Evolutionary conservation across 2,113 vertebrate species (phyloP).

Genomic region (Tragelaphus buxtoni): DNA sequence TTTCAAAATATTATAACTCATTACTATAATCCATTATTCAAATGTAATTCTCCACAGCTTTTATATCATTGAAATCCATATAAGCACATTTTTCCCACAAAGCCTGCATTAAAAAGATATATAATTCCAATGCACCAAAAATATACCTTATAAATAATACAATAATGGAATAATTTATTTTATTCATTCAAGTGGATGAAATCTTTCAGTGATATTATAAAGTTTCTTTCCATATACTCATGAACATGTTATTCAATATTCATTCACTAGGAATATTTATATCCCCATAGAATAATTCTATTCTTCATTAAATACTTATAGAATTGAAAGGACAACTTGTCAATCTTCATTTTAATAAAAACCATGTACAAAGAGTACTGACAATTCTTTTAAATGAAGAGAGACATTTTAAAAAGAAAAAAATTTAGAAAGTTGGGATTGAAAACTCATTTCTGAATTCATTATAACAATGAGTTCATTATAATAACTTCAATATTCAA

Average conservation of each 20-base stretch:
- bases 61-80: not conserved
- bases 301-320: constrained; percentile 29
- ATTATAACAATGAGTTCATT: not conserved
- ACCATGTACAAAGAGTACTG: not conserved
- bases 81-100: not conserved
- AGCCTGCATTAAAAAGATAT: not conserved
- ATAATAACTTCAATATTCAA: not conserved
- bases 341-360: not conserved
- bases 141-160: too few relatives aligned
- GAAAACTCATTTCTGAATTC: not conserved
- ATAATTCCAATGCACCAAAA: too few relatives aligned
- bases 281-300: not conserved
- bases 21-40: not conserved
- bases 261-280: not conserved
- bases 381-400: not conserved
- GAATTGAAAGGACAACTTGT: not conserved
- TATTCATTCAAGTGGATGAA: not conserved
- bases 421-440: not conserved
- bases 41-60: not conserved
- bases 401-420: not conserved
- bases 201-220: not conserved
- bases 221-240: not conserved
- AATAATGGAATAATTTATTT: constrained; percentile 8
- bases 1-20: not conserved
- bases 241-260: not conserved